Evolutionary conservation across 1,140 invertebrate genomes (phyloP).

Genomic region (Penaeus indicus): DNA sequence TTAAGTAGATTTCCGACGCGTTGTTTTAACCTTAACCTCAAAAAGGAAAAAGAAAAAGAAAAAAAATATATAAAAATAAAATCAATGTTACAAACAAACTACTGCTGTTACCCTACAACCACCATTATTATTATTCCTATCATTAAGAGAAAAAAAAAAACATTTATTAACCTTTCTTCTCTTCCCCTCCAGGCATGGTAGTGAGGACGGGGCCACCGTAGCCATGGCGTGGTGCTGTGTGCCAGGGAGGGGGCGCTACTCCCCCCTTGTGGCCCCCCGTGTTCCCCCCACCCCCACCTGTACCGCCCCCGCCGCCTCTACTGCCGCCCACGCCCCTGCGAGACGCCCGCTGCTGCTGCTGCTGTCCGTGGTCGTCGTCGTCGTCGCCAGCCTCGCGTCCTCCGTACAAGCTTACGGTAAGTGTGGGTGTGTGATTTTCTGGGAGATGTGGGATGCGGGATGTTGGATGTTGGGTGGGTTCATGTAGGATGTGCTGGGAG

Average conservation of each 20-base stretch:
- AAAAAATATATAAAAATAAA: too few relatives aligned
- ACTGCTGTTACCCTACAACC: too few relatives aligned
- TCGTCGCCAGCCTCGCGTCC: not conserved
- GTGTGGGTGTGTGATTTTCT: conserved; percentile 2
- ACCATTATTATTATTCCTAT: not conserved
- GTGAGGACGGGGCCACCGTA: conserved; percentile 45
- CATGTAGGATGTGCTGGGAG: too few relatives aligned
- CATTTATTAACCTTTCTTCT: not conserved
- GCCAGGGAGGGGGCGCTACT: conserved; percentile 32
- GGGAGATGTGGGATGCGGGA: too few relatives aligned
- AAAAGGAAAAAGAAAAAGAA: too few relatives aligned
- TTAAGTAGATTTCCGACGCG: too few relatives aligned
- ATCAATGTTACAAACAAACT: too few relatives aligned
- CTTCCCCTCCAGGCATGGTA: conserved; percentile 41
- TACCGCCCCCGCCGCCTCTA: too few relatives aligned
- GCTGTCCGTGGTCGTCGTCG: conserved; percentile 8
- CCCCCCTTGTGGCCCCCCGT: conserved; percentile 36
- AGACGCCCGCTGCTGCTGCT: not conserved
- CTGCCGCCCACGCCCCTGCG: too few relatives aligned
- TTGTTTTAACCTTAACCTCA: too few relatives aligned
- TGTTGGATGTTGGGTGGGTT: too few relatives aligned
- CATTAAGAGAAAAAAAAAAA: not conserved
- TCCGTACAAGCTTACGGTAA: conserved; percentile 55
- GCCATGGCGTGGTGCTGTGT: conserved; percentile 49
- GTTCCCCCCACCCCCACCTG: conserved; percentile 15